Evolutionary conservation across 37 sponge, comb jelly and placozoan genomes (phyloP).

Genomic region (Hexactinellida sp.): DNA sequence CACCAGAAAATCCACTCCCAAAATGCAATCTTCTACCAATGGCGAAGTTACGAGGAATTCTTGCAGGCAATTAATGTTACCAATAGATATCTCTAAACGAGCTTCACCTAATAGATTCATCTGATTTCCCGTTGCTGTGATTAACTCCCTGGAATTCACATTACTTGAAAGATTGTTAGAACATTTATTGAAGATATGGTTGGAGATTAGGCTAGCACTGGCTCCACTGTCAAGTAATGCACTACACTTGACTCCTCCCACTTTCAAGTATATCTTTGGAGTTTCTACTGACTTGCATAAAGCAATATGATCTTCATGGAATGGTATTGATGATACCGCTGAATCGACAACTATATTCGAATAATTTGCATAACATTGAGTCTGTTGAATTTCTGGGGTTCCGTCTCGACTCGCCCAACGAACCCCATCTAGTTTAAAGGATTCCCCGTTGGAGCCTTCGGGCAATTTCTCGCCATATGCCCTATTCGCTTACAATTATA

Average conservation of each 20-base stretch:
- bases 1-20: neutral
- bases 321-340: neutral
- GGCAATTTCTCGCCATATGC: neutral
- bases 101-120: neutral
- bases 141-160: neutral
- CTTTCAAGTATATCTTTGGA: neutral
- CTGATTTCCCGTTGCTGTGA: neutral
- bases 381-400: neutral
- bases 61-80: neutral
- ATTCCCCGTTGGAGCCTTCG: neutral
- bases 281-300: neutral
- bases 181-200: neutral
- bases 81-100: neutral
- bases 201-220: neutral
- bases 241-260: neutral
- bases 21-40: constrained; percentile 5
- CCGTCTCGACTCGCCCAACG: neutral
- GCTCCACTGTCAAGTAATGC: neutral
- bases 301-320: neutral
- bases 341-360: neutral
- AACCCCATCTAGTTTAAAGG: neutral
- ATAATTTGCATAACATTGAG: neutral
- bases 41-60: neutral
- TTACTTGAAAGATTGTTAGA: neutral
- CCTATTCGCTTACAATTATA: neutral